phyloP scores from a whole-genome alignment of 2,888 invertebrate species.

The Lottia scabra region DNA sequence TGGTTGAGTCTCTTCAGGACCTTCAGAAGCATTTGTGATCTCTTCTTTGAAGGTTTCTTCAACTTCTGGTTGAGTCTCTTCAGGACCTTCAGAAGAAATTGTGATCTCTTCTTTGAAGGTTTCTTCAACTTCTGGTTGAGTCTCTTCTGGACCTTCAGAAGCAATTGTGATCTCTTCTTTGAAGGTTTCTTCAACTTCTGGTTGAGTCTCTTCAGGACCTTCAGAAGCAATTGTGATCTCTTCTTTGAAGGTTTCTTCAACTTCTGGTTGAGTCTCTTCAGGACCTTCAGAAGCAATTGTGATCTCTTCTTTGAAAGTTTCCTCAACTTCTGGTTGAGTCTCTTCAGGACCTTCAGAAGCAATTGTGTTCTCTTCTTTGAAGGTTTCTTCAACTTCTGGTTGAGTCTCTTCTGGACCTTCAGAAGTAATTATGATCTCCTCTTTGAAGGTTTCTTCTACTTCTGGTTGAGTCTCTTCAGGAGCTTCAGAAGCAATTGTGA shows the following conservation, averaged over 20 bases:
- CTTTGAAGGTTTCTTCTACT: constrained; percentile 13
- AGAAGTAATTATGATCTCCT: too few relatives aligned
- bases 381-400: constrained; percentile 12
- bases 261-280: too few relatives aligned
- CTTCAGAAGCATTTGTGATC: background rate
- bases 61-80: background rate
- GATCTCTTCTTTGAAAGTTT: constrained; percentile 9
- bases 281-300: background rate
- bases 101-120: constrained; percentile 9
- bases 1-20: background rate
- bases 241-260: constrained; percentile 4
- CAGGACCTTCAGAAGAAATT: constrained; percentile 25
- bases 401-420: too few relatives aligned
- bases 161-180: constrained; percentile 9
- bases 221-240: background rate
- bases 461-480: constrained; percentile 11
- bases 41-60: background rate
- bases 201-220: background rate
- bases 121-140: too few relatives aligned
- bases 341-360: constrained; percentile 10
- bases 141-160: background rate
- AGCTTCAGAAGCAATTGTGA: constrained; percentile 13
- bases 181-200: constrained; percentile 11
- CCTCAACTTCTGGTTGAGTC: constrained; percentile 10
- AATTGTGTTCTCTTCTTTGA: background rate